Evolutionary conservation across 2,113 vertebrate genomes (phyloP).

Genomic region (Stigmatopora nigra): DNA sequence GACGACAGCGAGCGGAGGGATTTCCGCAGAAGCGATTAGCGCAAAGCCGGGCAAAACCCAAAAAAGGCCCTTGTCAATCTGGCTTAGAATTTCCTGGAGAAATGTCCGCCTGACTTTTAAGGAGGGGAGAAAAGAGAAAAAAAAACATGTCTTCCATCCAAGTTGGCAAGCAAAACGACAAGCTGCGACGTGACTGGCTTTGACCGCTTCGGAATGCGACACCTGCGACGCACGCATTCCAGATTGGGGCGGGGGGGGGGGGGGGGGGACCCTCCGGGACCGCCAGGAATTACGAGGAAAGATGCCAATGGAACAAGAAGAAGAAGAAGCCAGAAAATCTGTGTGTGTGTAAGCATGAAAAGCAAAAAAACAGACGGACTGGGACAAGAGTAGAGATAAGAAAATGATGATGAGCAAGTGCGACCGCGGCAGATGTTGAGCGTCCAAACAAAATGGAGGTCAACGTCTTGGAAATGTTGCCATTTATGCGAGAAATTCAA

Average conservation of each 20-base stretch:
- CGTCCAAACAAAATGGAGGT: conserved; percentile 4
- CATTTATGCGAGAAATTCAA: neutral
- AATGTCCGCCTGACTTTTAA: conserved; percentile 32
- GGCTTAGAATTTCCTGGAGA: conserved; percentile 60
- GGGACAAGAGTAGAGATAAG: conserved; percentile 12
- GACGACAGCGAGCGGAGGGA: conserved; percentile 44
- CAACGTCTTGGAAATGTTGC: too few species aligned
- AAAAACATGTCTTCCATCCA: too few species aligned
- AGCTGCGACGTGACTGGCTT: conserved; percentile 37
- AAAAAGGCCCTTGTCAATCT: conserved; percentile 60
- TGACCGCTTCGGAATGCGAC: conserved; percentile 27
- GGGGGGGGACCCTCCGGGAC: neutral
- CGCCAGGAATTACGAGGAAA: neutral
- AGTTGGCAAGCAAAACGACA: neutral
- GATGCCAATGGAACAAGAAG: conserved; percentile 19
- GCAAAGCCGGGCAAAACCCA: conserved; percentile 25
- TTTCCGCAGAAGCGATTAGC: conserved; percentile 49
- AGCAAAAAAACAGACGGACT: neutral
- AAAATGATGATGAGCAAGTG: conserved; percentile 35
- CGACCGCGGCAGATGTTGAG: conserved; percentile 45
- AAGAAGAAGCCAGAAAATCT: conserved; percentile 12
- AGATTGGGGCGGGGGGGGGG: too few species aligned
- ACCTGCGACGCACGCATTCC: conserved; percentile 15
- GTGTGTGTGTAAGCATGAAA: neutral
- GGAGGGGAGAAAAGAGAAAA: neutral